phyloP scores from a whole-genome alignment of 2,797 vertebrate genomes.

The Pangasius krempfi region DNA sequence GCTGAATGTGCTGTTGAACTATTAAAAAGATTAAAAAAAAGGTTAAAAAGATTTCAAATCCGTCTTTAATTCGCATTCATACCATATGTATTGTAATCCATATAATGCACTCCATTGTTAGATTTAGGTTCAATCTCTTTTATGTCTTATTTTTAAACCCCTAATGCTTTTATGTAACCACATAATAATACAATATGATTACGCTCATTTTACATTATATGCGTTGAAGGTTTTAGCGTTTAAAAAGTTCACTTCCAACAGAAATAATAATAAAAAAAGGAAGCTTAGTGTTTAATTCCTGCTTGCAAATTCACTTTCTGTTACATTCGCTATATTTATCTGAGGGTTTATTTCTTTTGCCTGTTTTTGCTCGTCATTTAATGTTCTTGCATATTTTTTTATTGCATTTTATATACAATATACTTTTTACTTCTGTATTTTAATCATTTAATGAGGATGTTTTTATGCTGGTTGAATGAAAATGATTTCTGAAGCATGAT shows the following conservation, averaged over 20 bases:
- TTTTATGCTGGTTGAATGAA: not conserved
- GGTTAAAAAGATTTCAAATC: too few species aligned
- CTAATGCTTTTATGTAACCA: constrained; percentile 8
- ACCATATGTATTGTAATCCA: not conserved
- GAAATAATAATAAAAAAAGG: not conserved
- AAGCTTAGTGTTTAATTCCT: not conserved
- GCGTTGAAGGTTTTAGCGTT: not conserved
- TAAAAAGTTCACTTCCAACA: not conserved
- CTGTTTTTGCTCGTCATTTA: not conserved
- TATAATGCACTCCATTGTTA: not conserved
- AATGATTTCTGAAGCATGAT: not conserved
- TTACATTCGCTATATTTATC: not conserved
- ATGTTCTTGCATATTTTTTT: not conserved
- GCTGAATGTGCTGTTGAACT: not conserved
- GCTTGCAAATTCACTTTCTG: not conserved
- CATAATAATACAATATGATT: not conserved
- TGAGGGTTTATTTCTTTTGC: not conserved
- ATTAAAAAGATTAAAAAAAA: not conserved
- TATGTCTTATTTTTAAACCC: not conserved
- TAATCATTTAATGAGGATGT: not conserved
- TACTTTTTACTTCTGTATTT: not conserved
- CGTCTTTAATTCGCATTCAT: not conserved
- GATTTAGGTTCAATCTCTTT: not conserved
- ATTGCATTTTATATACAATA: not conserved
- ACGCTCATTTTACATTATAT: not conserved